phyloP scores from a whole-genome alignment of 1,140 invertebrate species.

The Drosophila baimaii region DNA sequence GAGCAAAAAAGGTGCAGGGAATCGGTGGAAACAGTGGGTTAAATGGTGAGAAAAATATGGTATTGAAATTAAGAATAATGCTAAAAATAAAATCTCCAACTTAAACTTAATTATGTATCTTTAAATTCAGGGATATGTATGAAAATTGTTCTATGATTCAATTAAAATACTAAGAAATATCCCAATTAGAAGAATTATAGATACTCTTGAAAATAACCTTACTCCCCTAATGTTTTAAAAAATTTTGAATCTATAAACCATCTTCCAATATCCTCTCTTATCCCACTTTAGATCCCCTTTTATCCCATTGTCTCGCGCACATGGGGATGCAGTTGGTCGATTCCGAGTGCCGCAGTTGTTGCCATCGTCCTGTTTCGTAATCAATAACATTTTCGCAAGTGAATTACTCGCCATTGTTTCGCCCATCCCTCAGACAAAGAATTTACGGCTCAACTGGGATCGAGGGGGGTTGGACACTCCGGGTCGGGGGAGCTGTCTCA shows the following conservation, averaged over 20 bases:
- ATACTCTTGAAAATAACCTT: too few relatives aligned
- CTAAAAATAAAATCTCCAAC: background rate
- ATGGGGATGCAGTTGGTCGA: constrained; percentile 45
- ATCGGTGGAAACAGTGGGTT: constrained; percentile 34
- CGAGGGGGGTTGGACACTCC: background rate
- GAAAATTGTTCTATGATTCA: background rate
- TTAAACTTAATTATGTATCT: background rate
- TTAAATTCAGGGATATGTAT: background rate
- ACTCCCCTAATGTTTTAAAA: background rate
- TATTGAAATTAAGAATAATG: background rate
- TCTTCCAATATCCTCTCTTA: background rate
- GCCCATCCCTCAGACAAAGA: constrained; percentile 48
- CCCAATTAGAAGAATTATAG: background rate
- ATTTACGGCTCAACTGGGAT: constrained; percentile 33
- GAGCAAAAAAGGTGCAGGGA: constrained; percentile 20
- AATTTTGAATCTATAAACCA: background rate
- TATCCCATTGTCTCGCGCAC: constrained; percentile 36
- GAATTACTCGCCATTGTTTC: constrained; percentile 80
- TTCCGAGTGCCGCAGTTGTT: constrained; percentile 50
- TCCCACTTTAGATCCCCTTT: background rate
- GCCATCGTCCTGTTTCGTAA: constrained; percentile 67
- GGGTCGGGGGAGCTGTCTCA: background rate
- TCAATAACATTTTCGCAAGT: constrained; percentile 83
- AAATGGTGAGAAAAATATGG: background rate
- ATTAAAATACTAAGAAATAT: background rate